Base-by-base conservation (phyloP, 2,113 vertebrate species). In the Pelobates fuscus region DNA sequence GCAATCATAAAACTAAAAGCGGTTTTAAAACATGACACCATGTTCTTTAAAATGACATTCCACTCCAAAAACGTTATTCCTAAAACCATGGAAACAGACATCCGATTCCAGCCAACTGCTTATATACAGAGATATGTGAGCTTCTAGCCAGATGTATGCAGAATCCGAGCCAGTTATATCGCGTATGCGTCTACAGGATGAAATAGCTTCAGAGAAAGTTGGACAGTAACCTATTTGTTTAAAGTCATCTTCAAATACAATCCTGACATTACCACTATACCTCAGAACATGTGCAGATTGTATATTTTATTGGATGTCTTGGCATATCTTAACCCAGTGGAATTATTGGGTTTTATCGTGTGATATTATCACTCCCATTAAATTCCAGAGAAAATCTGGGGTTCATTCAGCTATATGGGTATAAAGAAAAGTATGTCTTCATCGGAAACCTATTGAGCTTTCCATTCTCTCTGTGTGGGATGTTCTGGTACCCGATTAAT, bases 141-240 rank as follows among this genome's bases (percentile, higher is more conserved):
- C 32, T 43, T 18, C 37, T 24, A 8, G 57, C 67, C 67, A 70
- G 67, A 70, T 70, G 54, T 37, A 59, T 11, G 20, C 20, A 0
- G 15, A 1, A 21, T 17, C n/a, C 5, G 4, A 41, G 67, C 67
- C 54, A 58, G 54, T 32, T 57, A 41, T 58, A 58, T 69, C 8
- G 14, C 17, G 4, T 55, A 32, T 30, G 32, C 30, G 59, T 58
- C 32, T 29, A 6, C 54, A 57, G 30, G 5, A 29, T 30, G 21
- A 32, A 49, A 46, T 2, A 1, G 27, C 17, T 67, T 49, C 6
- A 18, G 2, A 26, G 2, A 24, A 32, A 55, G 23, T 27, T 67
- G 44, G 64, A 52, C 43, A 46, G 27, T 27, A 62, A 17, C 15
- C 54, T 32, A 4, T 32, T 32, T 32, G 30, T 32, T 32, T 32